Evolutionary conservation across 1,140 invertebrate species (phyloP), one percentile per base, ranked within the genome.

Genomic region (Lethrus apterus): DNA sequence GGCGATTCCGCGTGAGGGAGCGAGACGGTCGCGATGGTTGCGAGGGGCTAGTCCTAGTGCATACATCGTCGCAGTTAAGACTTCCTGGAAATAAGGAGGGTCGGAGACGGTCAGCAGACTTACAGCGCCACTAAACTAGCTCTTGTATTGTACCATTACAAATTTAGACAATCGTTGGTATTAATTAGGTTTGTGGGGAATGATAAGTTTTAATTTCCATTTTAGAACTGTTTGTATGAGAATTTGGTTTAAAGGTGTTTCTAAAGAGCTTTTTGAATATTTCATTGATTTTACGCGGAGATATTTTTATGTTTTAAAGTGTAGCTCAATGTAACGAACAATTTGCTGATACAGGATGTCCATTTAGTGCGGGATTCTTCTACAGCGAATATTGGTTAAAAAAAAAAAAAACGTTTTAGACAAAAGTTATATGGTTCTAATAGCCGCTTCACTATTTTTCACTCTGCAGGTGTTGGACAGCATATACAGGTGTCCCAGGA

Each of bases 31-130:
- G 15, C 24, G n/a, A 21, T 43, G 40, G 29, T 43, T 43, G 30
- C 24, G 40, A 17, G 30, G 29, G 40, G 13, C 30, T 24, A 31
- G 20, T 26, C 30, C 29, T 31, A 40, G 46, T 31, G 46, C 46
- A 48, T 48, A 48, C 46, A 35, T 48, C 35, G 31, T 29, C 36
- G 29, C 46, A 42, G 35, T 48, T 48, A 36, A 42, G 29, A 48
- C 35, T 48, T 48, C 46, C 35, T 34, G 46, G 46, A 48, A 48
- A 29, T 48, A 34, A 48, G 46, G 35, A 35, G 35, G 46, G 46
- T 48, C 46, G 46, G 46, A 48, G 46, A 48, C 46, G 46, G 46
- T 48, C 46, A 48, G 31, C 30, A 29, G 32, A 46, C 44, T 46
- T 34, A 34, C 44, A 38, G 35, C 35, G 35, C 35, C 35, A 38